Conservation (phyloP, 2,797 vertebrate genomes). For the Pangasius krempfi region DNA sequence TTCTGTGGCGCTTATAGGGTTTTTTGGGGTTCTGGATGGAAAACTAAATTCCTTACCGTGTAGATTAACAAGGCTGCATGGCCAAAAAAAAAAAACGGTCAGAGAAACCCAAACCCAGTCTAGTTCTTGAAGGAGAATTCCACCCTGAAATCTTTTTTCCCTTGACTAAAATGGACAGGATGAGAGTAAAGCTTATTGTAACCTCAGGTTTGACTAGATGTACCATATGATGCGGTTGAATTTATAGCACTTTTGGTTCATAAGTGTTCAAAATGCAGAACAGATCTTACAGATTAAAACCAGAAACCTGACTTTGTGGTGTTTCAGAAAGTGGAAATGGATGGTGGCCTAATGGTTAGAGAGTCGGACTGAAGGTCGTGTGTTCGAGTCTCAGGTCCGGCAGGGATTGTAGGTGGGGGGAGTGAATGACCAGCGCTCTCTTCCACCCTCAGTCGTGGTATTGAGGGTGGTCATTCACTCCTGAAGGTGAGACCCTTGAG, state of each 20-base stretch:
- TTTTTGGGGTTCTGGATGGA: not conserved
- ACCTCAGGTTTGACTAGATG: not conserved
- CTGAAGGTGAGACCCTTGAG: no score
- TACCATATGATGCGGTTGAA: not conserved
- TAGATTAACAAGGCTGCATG: not conserved
- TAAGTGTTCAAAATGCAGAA: slow-evolving; percentile 12
- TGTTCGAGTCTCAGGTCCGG: no score
- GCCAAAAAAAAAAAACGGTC: not conserved
- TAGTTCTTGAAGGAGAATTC: not conserved
- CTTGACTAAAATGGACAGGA: not conserved
- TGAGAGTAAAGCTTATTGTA: not conserved
- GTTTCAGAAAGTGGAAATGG: not conserved
- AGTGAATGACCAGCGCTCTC: no score
- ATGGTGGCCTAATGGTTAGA: not conserved
- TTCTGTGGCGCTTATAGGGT: not conserved
- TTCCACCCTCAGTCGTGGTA: no score
- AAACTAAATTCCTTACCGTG: not conserved
- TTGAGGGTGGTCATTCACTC: no score
- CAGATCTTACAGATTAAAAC: not conserved
- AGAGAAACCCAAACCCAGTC: not conserved
- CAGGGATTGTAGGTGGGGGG: no score
- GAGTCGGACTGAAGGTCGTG: no score
- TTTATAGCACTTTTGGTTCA: not conserved
- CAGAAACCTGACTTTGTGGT: not conserved
- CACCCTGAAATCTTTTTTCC: not conserved